Evolutionary conservation across 2,113 vertebrate genomes (phyloP), one percentile per base, ranked within the genome.

Genomic region (Amazona guildingii): DNA sequence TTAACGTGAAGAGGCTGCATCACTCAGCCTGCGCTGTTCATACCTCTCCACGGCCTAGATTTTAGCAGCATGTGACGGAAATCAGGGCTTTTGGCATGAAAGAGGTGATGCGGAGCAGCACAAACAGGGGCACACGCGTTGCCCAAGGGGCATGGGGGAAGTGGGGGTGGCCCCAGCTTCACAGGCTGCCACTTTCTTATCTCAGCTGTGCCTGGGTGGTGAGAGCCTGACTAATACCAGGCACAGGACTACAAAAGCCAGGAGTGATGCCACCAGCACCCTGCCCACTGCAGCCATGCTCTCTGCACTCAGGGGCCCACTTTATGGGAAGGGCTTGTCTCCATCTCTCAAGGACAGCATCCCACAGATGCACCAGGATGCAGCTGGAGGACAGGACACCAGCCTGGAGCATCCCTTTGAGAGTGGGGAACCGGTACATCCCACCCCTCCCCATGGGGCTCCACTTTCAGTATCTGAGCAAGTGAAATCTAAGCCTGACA

Each of bases 291-390:
- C 62, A 55, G 28, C 18, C 37, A 2, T 10, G 0, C 27, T 7
- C 24, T 48, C 3, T 0, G 24, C 12, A 57, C 79, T 35, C 1
- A 0, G 51, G 29, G 27, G 16, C 24, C 35, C 0, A 0, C 7
- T 25, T 73, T 79, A 44, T 79, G 86, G 31, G 44, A 69, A 70
- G 11, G 43, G 10, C 7, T 83, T 24, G 0, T 9, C 44, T 48
- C 39, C 78, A 23, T 9, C 19, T 18, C 48, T n/a, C 5, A 0
- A 37, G 8, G 15, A 17, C 46, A 20, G 35, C 49, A 29, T 18
- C 49, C 43, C 20, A 0, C 2, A 3, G 69, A n/a, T 2, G 3
- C 11, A 3, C 17, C 1, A 1, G 18, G 27, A 9, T 19, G n/a
- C 1, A 5, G 39, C 16, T 1, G 3, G 18, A 62, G 41, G 24